Percentiles rank a stretch among this genome's conserved stretches.
These are phyloP conservation scores for Erithacus rubecula DNA, from an alignment of 2,797 vertebrate genomes.

Conservation along the genomic window DNA sequence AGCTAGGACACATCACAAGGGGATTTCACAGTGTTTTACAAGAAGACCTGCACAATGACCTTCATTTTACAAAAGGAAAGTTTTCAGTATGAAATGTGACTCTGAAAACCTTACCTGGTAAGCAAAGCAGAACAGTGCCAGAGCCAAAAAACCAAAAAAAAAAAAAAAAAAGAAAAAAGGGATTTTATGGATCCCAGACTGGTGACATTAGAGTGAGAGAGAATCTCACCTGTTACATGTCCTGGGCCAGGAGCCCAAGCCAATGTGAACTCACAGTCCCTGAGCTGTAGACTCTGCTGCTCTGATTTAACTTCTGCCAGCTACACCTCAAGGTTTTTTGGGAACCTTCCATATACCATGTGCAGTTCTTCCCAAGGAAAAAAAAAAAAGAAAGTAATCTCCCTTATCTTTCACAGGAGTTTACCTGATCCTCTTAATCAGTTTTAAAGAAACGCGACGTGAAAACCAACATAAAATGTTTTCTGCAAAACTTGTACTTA, in stretches of 20 bases:
- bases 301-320: not conserved
- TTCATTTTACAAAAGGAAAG: rapidly evolving
- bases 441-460: not conserved
- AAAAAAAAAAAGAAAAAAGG: not conserved
- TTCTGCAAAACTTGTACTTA: not conserved
- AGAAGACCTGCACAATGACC: not conserved
- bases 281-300: not conserved
- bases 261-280: not conserved
- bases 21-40: not conserved
- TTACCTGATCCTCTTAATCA: not conserved
- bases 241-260: not conserved
- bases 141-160: not conserved
- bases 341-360: not conserved
- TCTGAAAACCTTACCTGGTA: not conserved
- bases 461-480: not conserved
- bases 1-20: not conserved
- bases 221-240: not conserved
- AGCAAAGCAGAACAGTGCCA: not conserved
- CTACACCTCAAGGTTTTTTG: not conserved
- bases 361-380: rapidly evolving
- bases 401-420: not conserved
- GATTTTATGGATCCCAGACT: not conserved
- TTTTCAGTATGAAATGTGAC: not conserved
- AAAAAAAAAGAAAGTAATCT: not conserved
- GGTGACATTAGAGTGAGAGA: not conserved